Base-by-base conservation (phyloP, 2,113 vertebrate genomes). In the Stomatorhinus ivindoensis region DNA sequence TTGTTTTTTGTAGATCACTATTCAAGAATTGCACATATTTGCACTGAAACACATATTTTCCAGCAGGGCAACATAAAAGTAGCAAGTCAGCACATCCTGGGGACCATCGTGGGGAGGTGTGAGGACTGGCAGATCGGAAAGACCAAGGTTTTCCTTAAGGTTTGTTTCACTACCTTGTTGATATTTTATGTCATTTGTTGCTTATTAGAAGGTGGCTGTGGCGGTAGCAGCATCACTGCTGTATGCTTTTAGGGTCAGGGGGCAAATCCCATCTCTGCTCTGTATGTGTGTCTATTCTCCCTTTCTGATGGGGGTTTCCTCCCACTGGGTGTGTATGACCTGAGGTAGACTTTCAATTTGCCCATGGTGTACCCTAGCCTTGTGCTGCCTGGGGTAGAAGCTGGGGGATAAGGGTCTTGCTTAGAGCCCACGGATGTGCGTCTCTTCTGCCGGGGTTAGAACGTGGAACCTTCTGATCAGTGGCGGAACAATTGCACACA, bases 51-150 rank as follows among this genome's bases (percentile, higher is more conserved):
- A 31, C 61, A 61, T 11, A 69, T 80, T 80, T 80, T 80, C 73
- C 73, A 35, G 47, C 89, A 99, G 98, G 98, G 95, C 0, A 97
- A 99, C 91, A 95, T 99, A 42, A 96, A 96, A 13, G 98, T 98
- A 88, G 98, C 98, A 0, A 99, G 98, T 91, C 96, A 98, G 93
- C 96, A 97, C 88, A 99, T 99, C 42, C 97, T 98, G 0, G 97
- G 97, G 92, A 96, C 96, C 0, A 97, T 99, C 11, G 93, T 99
- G 0, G 98, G 98, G 55, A 96, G 95, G 88, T 96, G 98, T 1
- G 98, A 97, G 1, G 98, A 99, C 92, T 99, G 98, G 98, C 97
- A 99, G 95, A 99, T 99, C 1, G 98, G 98, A 91, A 99, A 97
- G 92, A 99, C 97, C 5, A 99, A 99, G 93, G 98, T 99, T 93